Evolutionary conservation across 2,113 vertebrate genomes (phyloP).

Genomic region (Junco hyemalis): DNA sequence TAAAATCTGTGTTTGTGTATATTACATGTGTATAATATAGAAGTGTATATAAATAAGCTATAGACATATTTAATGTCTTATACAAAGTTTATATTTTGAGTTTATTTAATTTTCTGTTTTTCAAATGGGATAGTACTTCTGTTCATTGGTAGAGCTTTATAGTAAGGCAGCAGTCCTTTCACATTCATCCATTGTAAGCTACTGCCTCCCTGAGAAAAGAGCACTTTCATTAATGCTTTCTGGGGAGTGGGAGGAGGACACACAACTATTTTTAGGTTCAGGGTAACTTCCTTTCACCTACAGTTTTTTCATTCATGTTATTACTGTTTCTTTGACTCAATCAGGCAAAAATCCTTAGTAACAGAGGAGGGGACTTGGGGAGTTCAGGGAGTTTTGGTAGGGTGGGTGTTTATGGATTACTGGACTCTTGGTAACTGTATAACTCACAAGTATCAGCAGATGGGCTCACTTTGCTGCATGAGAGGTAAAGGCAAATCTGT

Average conservation of each 20-base stretch:
- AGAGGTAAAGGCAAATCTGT: not conserved
- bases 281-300: conserved; percentile 59
- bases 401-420: not conserved
- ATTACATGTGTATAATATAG: not conserved
- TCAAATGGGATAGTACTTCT: not conserved
- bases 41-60: not conserved
- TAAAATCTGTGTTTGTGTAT: not conserved
- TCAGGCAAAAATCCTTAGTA: not conserved
- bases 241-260: conserved; percentile 61
- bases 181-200: not conserved
- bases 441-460: not conserved
- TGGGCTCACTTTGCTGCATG: not conserved
- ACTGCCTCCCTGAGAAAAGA: conserved; percentile 5
- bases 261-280: conserved; percentile 36
- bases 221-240: conserved; percentile 40
- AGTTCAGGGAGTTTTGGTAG: not conserved
- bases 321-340: conserved; percentile 13
- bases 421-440: not conserved
- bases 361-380: not conserved
- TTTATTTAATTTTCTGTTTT: not conserved
- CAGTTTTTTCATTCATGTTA: conserved; percentile 33
- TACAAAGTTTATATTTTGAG: not conserved
- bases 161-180: not conserved
- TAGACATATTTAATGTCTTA: not conserved
- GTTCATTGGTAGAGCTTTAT: not conserved